Conservation (phyloP, 2,113 vertebrate genomes). For the Tenrec ecaudatus region DNA sequence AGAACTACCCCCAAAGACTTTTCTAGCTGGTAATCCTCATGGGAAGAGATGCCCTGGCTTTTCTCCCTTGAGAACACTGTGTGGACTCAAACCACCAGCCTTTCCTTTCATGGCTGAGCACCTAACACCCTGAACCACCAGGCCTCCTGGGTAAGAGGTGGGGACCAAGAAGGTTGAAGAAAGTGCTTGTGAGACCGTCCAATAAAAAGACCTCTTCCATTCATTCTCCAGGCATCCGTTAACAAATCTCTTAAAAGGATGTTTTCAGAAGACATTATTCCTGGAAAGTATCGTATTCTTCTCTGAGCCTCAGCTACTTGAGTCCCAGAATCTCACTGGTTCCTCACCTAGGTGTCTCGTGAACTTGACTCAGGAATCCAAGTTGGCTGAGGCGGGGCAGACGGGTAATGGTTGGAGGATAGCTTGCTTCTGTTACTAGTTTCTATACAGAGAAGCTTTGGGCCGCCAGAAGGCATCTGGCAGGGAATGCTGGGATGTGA, state of each 20-base stretch:
- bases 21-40: not conserved
- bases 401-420: not conserved
- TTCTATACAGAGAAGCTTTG: not conserved
- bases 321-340: not conserved
- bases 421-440: not conserved
- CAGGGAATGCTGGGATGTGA: not conserved
- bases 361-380: not conserved
- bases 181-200: not conserved
- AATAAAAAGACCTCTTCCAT: not conserved
- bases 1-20: too few species aligned
- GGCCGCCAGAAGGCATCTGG: not conserved
- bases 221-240: not conserved
- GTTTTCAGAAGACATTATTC: constrained; percentile 18
- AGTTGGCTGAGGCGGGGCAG: not conserved
- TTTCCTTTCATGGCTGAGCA: not conserved
- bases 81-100: not conserved
- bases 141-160: not conserved
- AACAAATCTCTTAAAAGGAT: constrained; percentile 9
- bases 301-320: not conserved
- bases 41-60: not conserved
- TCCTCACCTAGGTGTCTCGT: not conserved
- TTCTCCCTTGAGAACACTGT: not conserved
- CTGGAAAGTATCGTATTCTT: not conserved
- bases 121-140: not conserved
- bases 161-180: not conserved